Percentiles rank a stretch among this genome's conserved stretches.
phyloP scores from a whole-genome alignment of 2,888 invertebrate genomes.

The Polylopha cassiicola region DNA sequence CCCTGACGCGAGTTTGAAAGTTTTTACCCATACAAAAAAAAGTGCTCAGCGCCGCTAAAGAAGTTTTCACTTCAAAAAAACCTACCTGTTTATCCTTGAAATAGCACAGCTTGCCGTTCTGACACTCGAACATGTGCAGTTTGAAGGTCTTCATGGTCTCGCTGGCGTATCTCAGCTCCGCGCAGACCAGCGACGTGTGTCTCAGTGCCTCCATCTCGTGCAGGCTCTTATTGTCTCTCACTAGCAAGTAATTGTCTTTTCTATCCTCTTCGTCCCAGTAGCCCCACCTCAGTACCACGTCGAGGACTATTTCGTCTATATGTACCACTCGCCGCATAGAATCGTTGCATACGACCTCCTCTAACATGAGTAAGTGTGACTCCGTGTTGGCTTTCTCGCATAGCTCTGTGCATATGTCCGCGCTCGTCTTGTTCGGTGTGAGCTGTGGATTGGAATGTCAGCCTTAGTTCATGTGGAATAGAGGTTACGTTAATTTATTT shows the following conservation, averaged over 20 bases:
- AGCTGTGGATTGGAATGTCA: slow-evolving; percentile 66
- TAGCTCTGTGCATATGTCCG: slow-evolving; percentile 85
- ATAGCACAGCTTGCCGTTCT: slow-evolving; percentile 84
- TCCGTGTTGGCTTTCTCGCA: slow-evolving; percentile 79
- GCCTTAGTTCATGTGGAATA: too few relatives aligned
- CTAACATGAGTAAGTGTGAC: slow-evolving; percentile 83
- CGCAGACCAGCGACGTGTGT: slow-evolving; percentile 81
- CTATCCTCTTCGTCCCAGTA: slow-evolving; percentile 93
- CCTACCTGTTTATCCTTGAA: slow-evolving; percentile 84
- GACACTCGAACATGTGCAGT: slow-evolving; percentile 87
- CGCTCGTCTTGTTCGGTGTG: slow-evolving; percentile 85
- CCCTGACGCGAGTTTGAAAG: too few relatives aligned
- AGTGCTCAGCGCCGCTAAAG: too few relatives aligned
- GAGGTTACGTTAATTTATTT: too few relatives aligned
- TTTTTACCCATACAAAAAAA: too few relatives aligned
- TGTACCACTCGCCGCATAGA: slow-evolving; percentile 86
- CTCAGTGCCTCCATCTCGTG: slow-evolving; percentile 72
- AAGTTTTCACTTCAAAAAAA: slow-evolving; percentile 6
- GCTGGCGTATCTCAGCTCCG: slow-evolving; percentile 88
- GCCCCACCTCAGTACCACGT: slow-evolving; percentile 88
- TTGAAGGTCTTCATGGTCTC: slow-evolving; percentile 85
- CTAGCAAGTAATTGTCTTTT: slow-evolving; percentile 86
- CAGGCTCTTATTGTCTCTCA: slow-evolving; percentile 73
- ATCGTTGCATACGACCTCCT: slow-evolving; percentile 88
- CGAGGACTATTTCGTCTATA: slow-evolving; percentile 82